Base-by-base conservation (phyloP, 2,888 invertebrate species). In the Oxycera nigricornis region DNA sequence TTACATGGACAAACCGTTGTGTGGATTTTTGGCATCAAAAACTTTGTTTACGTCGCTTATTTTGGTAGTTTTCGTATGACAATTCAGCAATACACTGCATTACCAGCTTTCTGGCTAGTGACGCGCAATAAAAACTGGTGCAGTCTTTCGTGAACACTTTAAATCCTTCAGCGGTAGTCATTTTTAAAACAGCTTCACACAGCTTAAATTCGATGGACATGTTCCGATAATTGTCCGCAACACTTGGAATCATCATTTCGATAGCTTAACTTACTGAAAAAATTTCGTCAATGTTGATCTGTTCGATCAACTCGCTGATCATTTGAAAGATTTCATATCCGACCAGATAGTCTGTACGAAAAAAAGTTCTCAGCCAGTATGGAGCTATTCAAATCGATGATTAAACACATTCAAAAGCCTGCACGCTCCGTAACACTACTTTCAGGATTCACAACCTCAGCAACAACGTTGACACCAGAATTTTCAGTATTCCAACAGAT, bases 1-100 rank as follows among this genome's bases (percentile, higher is more conserved):
- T n/a, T n/a, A n/a, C n/a, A n/a, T n/a, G n/a, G n/a, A n/a, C n/a
- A n/a, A n/a, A n/a, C n/a, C n/a, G n/a, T n/a, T n/a, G n/a, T n/a
- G n/a, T n/a, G n/a, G n/a, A n/a, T n/a, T n/a, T n/a, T n/a, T n/a
- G n/a, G n/a, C n/a, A n/a, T n/a, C n/a, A n/a, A n/a, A n/a, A n/a
- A n/a, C n/a, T n/a, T n/a, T n/a, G n/a, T n/a, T n/a, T n/a, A n/a
- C n/a, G n/a, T n/a, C n/a, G n/a, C n/a, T n/a, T n/a, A 26, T 26
- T 41, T n/a, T 67, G 20, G 11, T n/a, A 9, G 2, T 39, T 3
- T 41, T 67, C 67, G 46, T 67, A 67, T 11, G 41, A 20, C 2
- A 67, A 46, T 67, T 41, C 26, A 24, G 41, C 67, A 24, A 67
- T 26, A 22, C 67, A 67, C 17, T 67, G 9, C 67, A 67, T 67